Conservation (phyloP, 2,797 vertebrate genomes). For the Phaenicophaeus curvirostris region DNA sequence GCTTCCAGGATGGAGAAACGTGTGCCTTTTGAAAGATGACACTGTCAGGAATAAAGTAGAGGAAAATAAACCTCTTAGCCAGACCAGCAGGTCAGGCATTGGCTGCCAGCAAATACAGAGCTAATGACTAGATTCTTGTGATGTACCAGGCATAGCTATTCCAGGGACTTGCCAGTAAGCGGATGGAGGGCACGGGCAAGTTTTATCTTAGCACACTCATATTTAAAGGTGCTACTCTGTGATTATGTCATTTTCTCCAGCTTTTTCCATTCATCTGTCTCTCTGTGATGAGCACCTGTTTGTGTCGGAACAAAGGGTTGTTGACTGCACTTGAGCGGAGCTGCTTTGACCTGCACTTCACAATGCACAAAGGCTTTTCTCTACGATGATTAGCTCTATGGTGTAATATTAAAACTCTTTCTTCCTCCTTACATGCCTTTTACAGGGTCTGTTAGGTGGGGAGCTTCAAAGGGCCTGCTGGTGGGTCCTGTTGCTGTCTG, state of each 20-base stretch:
- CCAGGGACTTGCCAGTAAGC: neutral
- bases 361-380: slow-evolving; percentile 24
- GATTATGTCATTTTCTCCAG: slow-evolving; percentile 22
- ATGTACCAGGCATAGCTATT: neutral
- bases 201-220: slow-evolving; percentile 17
- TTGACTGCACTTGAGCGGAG: slow-evolving; percentile 43
- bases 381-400: neutral
- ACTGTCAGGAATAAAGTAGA: neutral
- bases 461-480: neutral
- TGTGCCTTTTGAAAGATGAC: neutral
- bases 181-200: slow-evolving; percentile 14
- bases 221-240: slow-evolving; percentile 34
- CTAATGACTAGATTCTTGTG: slow-evolving; percentile 45
- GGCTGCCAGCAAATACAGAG: neutral
- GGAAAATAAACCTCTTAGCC: slow-evolving; percentile 47
- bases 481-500: neutral
- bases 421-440: neutral
- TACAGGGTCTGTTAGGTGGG: neutral
- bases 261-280: neutral
- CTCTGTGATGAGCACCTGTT: slow-evolving; percentile 43
- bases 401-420: neutral
- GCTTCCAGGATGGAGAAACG: neutral
- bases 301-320: slow-evolving; percentile 42
- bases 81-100: slow-evolving; percentile 17
- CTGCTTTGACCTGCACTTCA: slow-evolving; percentile 40